These are phyloP conservation scores for Thamnaconus septentrionalis DNA, from an alignment of 2,113 vertebrate genomes.

Conservation along the genomic window DNA sequence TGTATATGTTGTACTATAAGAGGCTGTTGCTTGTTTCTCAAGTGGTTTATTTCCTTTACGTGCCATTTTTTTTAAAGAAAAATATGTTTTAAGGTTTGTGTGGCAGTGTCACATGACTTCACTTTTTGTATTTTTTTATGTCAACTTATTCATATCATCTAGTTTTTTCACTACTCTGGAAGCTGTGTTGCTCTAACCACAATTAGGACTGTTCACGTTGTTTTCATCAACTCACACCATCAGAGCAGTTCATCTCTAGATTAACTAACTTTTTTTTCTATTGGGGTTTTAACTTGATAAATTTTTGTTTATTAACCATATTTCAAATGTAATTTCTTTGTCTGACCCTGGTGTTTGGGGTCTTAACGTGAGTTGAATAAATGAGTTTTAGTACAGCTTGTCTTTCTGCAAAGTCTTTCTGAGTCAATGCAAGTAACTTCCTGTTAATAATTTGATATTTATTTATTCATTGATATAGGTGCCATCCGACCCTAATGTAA, in stretches of 20 bases:
- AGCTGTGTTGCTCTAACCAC: constrained; percentile 34
- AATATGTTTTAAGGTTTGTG: constrained; percentile 44
- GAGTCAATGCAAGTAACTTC: neutral
- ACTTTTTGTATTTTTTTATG: constrained; percentile 30
- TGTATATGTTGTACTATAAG: constrained; percentile 72
- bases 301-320: constrained; percentile 27
- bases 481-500: too few relatives aligned
- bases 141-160: constrained; percentile 6
- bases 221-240: constrained; percentile 7
- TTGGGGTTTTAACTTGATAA: constrained; percentile 32
- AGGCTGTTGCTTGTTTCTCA: constrained; percentile 43
- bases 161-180: constrained; percentile 21
- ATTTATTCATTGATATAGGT: too few relatives aligned
- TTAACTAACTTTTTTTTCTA: constrained; percentile 36
- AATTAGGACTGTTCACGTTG: constrained; percentile 39
- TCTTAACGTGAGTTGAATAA: constrained; percentile 66
- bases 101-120: constrained; percentile 30
- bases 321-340: constrained; percentile 33
- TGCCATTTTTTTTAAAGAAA: constrained; percentile 47
- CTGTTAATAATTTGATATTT: too few relatives aligned
- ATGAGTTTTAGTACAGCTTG: constrained; percentile 58
- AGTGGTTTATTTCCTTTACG: constrained; percentile 32
- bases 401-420: neutral
- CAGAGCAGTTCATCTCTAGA: constrained; percentile 5
- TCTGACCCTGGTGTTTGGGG: constrained; percentile 35